Conservation (phyloP, 2,113 vertebrate genomes). For the Aspiorhynchus laticeps region DNA sequence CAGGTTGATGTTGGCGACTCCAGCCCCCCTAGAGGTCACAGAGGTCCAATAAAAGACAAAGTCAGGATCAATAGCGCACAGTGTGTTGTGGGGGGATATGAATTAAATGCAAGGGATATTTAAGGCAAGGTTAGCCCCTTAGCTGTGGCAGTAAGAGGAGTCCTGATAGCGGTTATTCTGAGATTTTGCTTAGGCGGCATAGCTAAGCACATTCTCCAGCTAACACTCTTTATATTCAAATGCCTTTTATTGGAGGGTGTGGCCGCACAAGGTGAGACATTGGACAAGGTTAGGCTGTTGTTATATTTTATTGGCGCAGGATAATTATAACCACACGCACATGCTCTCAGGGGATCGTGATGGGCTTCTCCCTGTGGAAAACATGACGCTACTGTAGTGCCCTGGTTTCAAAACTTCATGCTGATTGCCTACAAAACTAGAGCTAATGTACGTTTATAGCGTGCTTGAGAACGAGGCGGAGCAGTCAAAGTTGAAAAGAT, state of each 20-base stretch:
- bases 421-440: conserved; percentile 16
- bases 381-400: conserved; percentile 43
- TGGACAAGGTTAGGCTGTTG: conserved; percentile 76
- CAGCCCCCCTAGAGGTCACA: conserved; percentile 14
- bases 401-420: conserved; percentile 41
- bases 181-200: conserved; percentile 77
- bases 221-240: conserved; percentile 66
- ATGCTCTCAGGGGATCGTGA: conserved; percentile 45
- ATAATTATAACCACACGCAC: conserved; percentile 72
- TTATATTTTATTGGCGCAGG: conserved; percentile 75
- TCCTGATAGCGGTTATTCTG: conserved; percentile 65
- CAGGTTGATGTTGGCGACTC: background rate
- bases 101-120: conserved; percentile 57
- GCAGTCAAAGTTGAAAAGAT: background rate
- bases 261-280: conserved; percentile 71
- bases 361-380: conserved; percentile 56
- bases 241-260: conserved; percentile 70
- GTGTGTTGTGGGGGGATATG: conserved; percentile 28
- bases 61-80: conserved; percentile 57
- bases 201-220: conserved; percentile 74
- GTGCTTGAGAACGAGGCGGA: background rate
- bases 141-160: conserved; percentile 50
- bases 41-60: conserved; percentile 33
- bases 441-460: background rate
- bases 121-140: conserved; percentile 52